Percentiles rank a stretch among this genome's conserved stretches.
These are phyloP conservation scores for Anas acuta DNA, from an alignment of 2,797 vertebrate genomes.

Conservation along the genomic window DNA sequence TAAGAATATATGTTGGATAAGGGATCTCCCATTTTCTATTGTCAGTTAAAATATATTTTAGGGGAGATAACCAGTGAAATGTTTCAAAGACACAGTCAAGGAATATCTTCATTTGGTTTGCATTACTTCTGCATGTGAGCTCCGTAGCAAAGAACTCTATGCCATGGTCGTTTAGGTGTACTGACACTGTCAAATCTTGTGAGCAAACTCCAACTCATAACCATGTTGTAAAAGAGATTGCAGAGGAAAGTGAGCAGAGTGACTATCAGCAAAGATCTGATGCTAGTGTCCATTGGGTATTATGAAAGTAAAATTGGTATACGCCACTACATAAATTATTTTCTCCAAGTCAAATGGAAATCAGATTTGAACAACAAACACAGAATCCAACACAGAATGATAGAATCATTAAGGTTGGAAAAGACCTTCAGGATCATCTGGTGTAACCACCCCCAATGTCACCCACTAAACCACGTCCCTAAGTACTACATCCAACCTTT, in stretches of 20 bases:
- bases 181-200: neutral
- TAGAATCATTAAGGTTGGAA: too few relatives aligned
- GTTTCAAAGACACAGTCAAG: neutral
- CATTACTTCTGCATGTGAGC: neutral
- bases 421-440: too few relatives aligned
- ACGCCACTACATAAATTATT: neutral
- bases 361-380: neutral
- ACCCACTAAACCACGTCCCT: too few relatives aligned
- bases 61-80: neutral
- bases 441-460: too few relatives aligned
- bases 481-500: too few relatives aligned
- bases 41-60: neutral
- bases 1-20: neutral
- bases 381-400: too few relatives aligned
- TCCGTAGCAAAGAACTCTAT: neutral
- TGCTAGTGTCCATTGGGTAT: neutral
- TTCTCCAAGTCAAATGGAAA: neutral
- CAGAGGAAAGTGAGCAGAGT: neutral
- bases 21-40: neutral
- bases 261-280: neutral
- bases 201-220: neutral
- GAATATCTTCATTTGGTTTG: neutral
- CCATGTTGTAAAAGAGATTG: neutral
- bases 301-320: neutral
- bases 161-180: neutral